Base-by-base conservation (phyloP, 2,888 invertebrate genomes). In the Helleia helle region DNA sequence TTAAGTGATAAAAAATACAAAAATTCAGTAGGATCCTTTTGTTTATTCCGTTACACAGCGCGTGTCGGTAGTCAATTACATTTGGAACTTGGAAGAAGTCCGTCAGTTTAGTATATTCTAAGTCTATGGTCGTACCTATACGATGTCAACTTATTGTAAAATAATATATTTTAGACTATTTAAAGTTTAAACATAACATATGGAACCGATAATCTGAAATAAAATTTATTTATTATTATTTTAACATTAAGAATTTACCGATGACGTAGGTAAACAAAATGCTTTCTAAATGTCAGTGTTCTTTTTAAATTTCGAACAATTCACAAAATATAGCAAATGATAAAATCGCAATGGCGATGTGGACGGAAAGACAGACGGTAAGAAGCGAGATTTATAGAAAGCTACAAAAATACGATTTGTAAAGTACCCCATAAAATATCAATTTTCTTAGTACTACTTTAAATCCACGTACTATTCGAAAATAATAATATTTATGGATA, bases 341-440 rank as follows among this genome's bases (percentile, higher is more conserved):
- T 12, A 34, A 22, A 8, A 34, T 22, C 12, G 18, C 34, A 9
- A 34, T 34, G 34, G 31, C 38, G 45, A 43, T 38, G 49, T 49
- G 50, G 50, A 50, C 50, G 50, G 50, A 50, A 26, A 47, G 45
- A 47, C 36, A 48, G 48, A 50, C 50, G 48, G 50, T 50, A 48
- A 38, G 40, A 46, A 50, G 48, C 50, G 39, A 43, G 44, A 47
- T 37, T 34, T 36, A 46, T 41, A 43, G 30, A 28, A 42, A 36
- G 44, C 42, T 43, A 47, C 43, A 36, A 37, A 50, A 48, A 34
- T 30, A 30, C 25, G 34, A 30, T 26, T 22, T 39, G 28, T 30
- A 40, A 46, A 46, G 34, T 34, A 42, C 42, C 31, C 39, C 39
- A 40, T 30, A 28, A 39, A 38, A 39, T 29, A 24, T 34, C 34